These are phyloP conservation scores for Tetragnatha montana DNA, from an alignment of 2,888 invertebrate species.

Conservation along the genomic window DNA sequence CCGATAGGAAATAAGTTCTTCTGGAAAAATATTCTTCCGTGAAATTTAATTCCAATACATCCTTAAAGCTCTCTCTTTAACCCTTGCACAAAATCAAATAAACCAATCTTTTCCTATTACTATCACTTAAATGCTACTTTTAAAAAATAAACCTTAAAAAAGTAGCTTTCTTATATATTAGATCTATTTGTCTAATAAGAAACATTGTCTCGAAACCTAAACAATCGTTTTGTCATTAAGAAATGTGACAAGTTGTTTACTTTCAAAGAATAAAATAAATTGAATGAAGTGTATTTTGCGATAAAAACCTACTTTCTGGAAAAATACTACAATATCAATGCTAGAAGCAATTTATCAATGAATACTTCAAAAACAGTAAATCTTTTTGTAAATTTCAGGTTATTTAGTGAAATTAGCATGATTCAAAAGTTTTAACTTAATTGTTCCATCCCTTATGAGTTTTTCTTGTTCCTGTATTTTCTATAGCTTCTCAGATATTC, in stretches of 20 bases:
- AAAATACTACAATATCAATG: background rate
- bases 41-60: too few species aligned
- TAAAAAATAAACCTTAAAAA: background rate
- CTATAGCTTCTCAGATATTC: too few species aligned
- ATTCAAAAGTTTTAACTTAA: too few species aligned
- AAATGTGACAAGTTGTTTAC: background rate
- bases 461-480: too few species aligned
- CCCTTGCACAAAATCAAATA: background rate
- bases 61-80: too few species aligned
- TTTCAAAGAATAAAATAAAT: slow-evolving; percentile 1
- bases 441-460: too few species aligned
- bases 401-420: too few species aligned
- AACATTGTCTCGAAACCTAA: background rate
- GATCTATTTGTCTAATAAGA: background rate
- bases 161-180: background rate
- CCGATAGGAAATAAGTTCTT: too few species aligned
- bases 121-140: slow-evolving; percentile 8
- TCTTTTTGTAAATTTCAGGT: too few species aligned
- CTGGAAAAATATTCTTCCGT: too few species aligned
- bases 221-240: background rate
- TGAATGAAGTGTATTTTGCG: background rate
- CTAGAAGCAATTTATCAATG: background rate
- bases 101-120: background rate
- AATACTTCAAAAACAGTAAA: background rate
- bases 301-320: background rate